Base-by-base conservation (phyloP, 2,888 invertebrate species). In the Chouioia cunea region DNA sequence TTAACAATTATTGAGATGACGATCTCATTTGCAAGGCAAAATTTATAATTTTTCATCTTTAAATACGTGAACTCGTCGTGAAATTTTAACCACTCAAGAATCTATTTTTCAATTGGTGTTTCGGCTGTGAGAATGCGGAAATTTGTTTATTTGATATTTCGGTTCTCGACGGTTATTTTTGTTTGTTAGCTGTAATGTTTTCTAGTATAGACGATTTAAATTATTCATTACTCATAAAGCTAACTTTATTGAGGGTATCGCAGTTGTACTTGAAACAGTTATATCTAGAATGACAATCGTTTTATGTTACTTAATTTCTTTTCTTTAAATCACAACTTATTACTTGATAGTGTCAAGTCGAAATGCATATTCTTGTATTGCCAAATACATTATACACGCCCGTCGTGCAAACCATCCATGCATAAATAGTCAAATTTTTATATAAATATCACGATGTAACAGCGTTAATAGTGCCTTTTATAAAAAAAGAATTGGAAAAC, bases 1-100 rank as follows among this genome's bases (percentile, higher is more conserved):
- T 79, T 67, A 83, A 79, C 74, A 82, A 83, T 70, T 78, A 78
- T 56, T 81, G 48, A 67, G n/a, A 52, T 36, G 36, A 36, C 12
- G 36, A 8, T 36, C 36, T 27, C 27, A n/a, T n/a, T n/a, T n/a
- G n/a, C n/a, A n/a, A n/a, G n/a, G 27, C 36, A n/a, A 36, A 15
- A 14, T 15, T 16, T 15, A 8, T 2, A 6, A 6, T 16, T 10
- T 0, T 20, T 44, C 18, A 4, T 22, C 2, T 10, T n/a, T n/a
- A n/a, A n/a, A n/a, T n/a, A n/a, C n/a, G n/a, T n/a, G n/a, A n/a
- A n/a, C n/a, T n/a, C n/a, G 48, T 15, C n/a, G 46, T n/a, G 2
- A 54, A 18, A 52, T 52, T 52, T 6, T 12, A 1, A 53, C 2
- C 15, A 53, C 6, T 53, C 22, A 22, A 22, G 36, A 36, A 15